Evolutionary conservation across 2,113 vertebrate species (phyloP).

Genomic region (Larimichthys polyactis): DNA sequence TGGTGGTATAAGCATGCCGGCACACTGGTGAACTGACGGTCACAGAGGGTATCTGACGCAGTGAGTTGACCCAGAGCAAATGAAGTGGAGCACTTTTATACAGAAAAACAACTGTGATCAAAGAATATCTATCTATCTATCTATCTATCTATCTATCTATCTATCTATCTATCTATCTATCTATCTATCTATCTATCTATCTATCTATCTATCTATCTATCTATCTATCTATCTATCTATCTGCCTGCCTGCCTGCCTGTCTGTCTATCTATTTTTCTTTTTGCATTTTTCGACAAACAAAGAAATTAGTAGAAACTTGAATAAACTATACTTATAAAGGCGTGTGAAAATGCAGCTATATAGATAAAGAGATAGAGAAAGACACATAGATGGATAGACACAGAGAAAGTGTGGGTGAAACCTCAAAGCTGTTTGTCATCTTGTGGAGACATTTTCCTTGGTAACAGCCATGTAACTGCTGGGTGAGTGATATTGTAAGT

Average conservation of each 20-base stretch:
- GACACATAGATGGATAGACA: background rate
- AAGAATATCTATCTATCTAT: no score
- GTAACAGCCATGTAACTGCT: conserved; percentile 14
- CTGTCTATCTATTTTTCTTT: background rate
- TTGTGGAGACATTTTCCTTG: conserved; percentile 41
- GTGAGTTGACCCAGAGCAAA: no score
- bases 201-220: background rate
- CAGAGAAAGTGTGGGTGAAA: conserved; percentile 64
- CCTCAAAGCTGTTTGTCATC: conserved; percentile 55
- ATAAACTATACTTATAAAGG: background rate
- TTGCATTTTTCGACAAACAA: background rate
- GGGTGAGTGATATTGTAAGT: conserved; percentile 24
- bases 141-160: no score
- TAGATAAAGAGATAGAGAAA: background rate
- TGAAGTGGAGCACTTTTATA: no score
- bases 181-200: background rate
- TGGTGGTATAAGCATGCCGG: no score
- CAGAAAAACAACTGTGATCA: no score
- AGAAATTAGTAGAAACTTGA: background rate
- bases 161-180: no score
- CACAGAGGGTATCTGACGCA: no score
- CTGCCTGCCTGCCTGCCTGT: background rate
- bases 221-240: background rate
- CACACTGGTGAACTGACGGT: no score
- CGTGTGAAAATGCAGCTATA: background rate